A percentile compares a stretch with the other conserved stretches of the same genome.
Evolutionary conservation across 2,797 vertebrate genomes (phyloP).

Genomic region (Pantherophis alleghaniensis): DNA sequence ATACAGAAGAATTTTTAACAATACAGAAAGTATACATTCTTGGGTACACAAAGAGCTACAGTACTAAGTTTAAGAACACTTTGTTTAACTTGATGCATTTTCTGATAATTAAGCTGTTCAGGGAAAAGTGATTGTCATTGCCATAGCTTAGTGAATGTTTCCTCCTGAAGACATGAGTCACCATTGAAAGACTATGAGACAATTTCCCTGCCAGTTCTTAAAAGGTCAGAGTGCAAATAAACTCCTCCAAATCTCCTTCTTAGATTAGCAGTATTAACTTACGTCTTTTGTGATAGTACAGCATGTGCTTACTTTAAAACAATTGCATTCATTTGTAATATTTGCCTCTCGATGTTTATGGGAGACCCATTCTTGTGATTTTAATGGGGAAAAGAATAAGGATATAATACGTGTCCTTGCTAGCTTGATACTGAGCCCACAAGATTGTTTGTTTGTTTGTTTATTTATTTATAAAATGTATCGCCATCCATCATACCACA

Average conservation of each 20-base stretch:
- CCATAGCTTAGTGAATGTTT: conserved; percentile 46
- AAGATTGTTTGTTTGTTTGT: not conserved
- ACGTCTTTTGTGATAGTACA: not conserved
- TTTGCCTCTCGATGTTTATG: not conserved
- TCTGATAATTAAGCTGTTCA: conserved; percentile 46
- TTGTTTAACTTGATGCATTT: not conserved
- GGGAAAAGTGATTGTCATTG: conserved; percentile 35
- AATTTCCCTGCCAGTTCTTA: conserved; percentile 41
- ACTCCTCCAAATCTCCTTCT: not conserved
- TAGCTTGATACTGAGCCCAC: not conserved
- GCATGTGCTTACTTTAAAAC: not conserved
- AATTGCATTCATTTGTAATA: not conserved
- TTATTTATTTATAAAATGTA: not conserved
- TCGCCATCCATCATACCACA: not conserved
- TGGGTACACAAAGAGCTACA: conserved; percentile 40
- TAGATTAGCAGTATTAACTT: conserved; percentile 23
- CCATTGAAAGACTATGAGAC: not conserved
- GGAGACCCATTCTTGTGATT: not conserved
- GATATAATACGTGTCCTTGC: not conserved
- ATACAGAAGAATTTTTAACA: conserved; percentile 27
- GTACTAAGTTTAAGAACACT: not conserved
- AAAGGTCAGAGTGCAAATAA: conserved; percentile 31
- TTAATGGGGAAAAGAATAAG: not conserved
- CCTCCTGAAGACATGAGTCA: conserved; percentile 56
- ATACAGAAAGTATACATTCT: conserved; percentile 41